A percentile compares a stretch with the other conserved stretches of the same genome.
These are phyloP conservation scores for Spicauda simplicius DNA, from an alignment of 2,888 invertebrate genomes.

Conservation along the genomic window DNA sequence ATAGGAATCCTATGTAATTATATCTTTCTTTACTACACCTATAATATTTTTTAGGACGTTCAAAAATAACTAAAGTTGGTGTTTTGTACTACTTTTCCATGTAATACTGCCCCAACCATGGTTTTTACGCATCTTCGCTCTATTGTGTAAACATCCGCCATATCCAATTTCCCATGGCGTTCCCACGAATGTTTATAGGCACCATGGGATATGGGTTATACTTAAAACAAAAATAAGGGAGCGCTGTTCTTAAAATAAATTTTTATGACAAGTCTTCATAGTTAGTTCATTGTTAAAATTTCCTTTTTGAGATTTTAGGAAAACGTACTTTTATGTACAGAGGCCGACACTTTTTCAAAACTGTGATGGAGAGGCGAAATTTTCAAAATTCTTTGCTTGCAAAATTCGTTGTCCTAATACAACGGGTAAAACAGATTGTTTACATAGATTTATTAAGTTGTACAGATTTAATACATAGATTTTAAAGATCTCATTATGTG, in stretches of 20 bases:
- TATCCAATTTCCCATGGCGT: conserved; percentile 26
- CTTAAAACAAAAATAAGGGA: background rate
- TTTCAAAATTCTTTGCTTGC: no score
- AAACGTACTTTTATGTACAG: no score
- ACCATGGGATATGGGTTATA: background rate
- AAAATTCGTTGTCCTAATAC: no score
- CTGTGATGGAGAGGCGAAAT: no score
- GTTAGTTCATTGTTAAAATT: background rate
- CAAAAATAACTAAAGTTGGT: background rate
- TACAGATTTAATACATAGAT: no score
- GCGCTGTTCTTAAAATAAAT: conserved; percentile 6
- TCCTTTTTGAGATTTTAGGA: background rate
- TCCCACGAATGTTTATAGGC: conserved; percentile 23
- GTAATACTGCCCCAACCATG: background rate
- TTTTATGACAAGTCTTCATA: background rate
- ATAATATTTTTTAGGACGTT: no score
- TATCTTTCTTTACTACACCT: no score
- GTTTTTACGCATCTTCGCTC: conserved; percentile 15
- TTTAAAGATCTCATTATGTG: no score
- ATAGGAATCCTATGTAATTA: no score
- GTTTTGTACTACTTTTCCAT: background rate
- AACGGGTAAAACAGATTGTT: no score
- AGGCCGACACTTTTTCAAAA: no score
- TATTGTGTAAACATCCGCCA: conserved; percentile 29
- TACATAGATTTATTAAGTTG: no score